Evolutionary conservation across 2,113 vertebrate genomes (phyloP).

Genomic region (Odobenus rosmarus): DNA sequence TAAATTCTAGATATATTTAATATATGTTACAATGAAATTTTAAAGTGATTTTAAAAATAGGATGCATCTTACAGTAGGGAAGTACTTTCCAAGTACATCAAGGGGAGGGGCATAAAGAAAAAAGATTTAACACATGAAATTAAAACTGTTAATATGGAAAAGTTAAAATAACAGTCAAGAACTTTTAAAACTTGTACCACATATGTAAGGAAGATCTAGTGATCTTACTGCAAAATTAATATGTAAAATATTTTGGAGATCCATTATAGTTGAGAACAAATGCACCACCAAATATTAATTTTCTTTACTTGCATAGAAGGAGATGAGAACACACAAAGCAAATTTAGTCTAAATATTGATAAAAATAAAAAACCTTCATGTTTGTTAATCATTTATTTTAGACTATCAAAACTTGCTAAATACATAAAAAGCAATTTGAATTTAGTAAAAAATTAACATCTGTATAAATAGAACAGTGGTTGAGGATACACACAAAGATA

Average conservation of each 20-base stretch:
- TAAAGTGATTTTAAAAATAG: not conserved
- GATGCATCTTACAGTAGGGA: not conserved
- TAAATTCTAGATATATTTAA: not conserved
- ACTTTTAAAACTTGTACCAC: not conserved
- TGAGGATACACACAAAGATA: not conserved
- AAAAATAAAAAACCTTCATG: not conserved
- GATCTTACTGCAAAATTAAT: not conserved
- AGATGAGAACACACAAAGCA: not conserved
- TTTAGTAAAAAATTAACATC: not conserved
- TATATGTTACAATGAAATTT: not conserved
- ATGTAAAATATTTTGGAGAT: not conserved
- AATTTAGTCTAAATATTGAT: not conserved
- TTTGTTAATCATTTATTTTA: not conserved
- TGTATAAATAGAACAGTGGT: not conserved
- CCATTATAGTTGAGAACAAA: not conserved
- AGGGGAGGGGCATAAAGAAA: not conserved
- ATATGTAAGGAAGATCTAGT: not conserved
- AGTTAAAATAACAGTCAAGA: not conserved
- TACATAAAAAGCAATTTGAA: not conserved
- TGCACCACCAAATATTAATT: not conserved
- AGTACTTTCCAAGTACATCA: not conserved
- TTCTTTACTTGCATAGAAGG: not conserved
- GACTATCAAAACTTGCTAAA: not conserved
- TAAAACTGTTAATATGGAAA: not conserved
- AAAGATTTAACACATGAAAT: not conserved